phyloP scores from a whole-genome alignment of 2,113 vertebrate genomes.

The Colistium nudipinnis region DNA sequence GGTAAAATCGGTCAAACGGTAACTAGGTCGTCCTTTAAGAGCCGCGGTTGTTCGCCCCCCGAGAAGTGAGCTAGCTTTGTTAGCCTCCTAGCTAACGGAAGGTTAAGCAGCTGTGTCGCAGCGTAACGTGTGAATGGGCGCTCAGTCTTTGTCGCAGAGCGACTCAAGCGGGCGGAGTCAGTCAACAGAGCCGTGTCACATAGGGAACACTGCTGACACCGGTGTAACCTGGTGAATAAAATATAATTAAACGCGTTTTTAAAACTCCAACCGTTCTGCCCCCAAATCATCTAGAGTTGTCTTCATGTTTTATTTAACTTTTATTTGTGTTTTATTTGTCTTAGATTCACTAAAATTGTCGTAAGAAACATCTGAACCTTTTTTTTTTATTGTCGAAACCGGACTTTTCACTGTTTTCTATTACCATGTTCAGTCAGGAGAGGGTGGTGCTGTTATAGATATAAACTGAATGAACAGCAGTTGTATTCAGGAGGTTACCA shows the following conservation, averaged over 20 bases:
- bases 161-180: background rate
- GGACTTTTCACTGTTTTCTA: background rate
- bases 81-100: constrained; percentile 47
- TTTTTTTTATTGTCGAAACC: too few relatives aligned
- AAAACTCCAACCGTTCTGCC: background rate
- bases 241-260: background rate
- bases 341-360: too few relatives aligned
- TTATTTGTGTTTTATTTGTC: background rate
- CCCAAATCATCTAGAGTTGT: background rate
- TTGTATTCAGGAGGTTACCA: too few relatives aligned
- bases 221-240: background rate
- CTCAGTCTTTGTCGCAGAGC: background rate
- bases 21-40: constrained; percentile 60
- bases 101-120: constrained; percentile 47
- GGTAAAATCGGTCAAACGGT: constrained; percentile 71
- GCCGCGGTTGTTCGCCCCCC: constrained; percentile 45
- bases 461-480: background rate
- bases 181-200: accelerated
- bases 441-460: constrained; percentile 16
- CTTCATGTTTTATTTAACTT: too few relatives aligned
- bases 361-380: too few relatives aligned
- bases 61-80: constrained; percentile 61
- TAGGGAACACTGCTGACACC: accelerated
- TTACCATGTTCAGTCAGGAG: constrained; percentile 11
- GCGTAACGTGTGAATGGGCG: background rate